Conservation (phyloP, 2,113 vertebrate species). For the Microtus pennsylvanicus region DNA sequence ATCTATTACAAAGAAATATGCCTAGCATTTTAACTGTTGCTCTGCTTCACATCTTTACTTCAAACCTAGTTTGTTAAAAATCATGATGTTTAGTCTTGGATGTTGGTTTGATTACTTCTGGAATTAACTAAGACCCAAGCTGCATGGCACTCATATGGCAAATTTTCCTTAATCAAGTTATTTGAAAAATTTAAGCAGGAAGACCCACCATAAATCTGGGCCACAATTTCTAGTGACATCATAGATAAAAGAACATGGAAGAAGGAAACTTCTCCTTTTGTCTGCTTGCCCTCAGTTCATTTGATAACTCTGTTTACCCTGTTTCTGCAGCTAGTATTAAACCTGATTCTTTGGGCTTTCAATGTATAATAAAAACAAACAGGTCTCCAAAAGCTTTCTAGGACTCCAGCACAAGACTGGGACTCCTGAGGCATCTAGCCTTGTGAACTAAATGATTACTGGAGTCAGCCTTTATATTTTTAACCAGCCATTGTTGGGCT, state of each 20-base stretch:
- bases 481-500: neutral
- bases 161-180: neutral
- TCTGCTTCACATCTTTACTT: conserved; percentile 1
- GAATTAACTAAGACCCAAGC: neutral
- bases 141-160: neutral
- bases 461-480: neutral
- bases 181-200: neutral
- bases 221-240: neutral
- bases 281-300: neutral
- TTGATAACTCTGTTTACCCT: neutral
- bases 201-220: neutral
- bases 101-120: neutral
- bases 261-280: neutral
- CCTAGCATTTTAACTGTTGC: neutral
- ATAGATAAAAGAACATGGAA: neutral
- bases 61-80: neutral
- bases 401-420: neutral
- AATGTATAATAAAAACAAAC: neutral
- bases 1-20: neutral
- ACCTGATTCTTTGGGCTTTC: neutral
- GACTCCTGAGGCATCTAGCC: too few species aligned
- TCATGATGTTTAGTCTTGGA: neutral
- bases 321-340: neutral
- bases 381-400: neutral
- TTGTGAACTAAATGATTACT: neutral